Percentiles rank a stretch among this genome's conserved stretches.
Evolutionary conservation across 2,797 vertebrate species (phyloP).

Genomic region (Stomatorhinus walkeri): DNA sequence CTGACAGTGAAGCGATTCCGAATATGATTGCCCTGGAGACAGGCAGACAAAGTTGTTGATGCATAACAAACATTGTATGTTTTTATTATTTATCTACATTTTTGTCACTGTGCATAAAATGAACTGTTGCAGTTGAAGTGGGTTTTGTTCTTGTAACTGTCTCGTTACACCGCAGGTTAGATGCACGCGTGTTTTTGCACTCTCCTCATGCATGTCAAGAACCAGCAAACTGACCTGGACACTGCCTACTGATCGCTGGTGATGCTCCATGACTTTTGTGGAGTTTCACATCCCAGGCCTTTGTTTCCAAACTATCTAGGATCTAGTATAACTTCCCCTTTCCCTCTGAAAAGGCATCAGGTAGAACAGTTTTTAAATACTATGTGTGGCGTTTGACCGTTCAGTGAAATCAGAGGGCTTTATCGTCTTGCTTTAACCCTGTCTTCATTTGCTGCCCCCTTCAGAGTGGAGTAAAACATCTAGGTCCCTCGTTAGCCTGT

Average conservation of each 20-base stretch:
- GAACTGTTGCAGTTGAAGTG: background rate
- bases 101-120: background rate
- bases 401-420: background rate
- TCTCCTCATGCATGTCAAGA: background rate
- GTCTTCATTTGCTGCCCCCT: constrained; percentile 20
- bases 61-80: constrained; percentile 13
- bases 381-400: background rate
- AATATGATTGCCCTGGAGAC: constrained; percentile 24
- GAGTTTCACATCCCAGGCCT: background rate
- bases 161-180: background rate
- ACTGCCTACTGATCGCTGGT: background rate
- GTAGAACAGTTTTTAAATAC: background rate
- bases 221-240: background rate
- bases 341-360: background rate
- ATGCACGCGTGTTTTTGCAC: background rate
- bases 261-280: background rate
- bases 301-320: background rate
- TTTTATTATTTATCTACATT: background rate
- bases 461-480: constrained; percentile 23
- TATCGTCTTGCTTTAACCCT: background rate
- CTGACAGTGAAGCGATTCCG: constrained; percentile 16
- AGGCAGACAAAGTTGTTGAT: constrained; percentile 19
- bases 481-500: constrained; percentile 11
- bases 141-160: background rate
- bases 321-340: background rate